Conservation (phyloP, 23 tunicate species). For the Ciona savignyi region DNA sequence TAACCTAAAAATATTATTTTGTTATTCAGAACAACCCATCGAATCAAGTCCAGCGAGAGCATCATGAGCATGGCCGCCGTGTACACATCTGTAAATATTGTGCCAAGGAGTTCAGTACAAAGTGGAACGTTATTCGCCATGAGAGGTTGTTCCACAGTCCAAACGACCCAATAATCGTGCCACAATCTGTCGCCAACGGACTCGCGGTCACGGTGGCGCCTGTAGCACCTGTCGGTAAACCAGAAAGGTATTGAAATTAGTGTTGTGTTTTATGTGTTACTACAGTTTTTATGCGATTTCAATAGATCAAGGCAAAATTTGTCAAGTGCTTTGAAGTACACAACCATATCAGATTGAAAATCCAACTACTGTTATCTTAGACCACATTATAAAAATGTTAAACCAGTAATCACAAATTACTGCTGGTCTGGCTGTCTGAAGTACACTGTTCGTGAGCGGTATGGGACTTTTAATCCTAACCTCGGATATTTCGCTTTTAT, state of each 20-base stretch:
- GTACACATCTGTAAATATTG: slow-evolving; percentile 88
- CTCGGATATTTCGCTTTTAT: no score
- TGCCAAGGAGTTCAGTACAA: slow-evolving; percentile 86
- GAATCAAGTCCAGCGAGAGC: not conserved
- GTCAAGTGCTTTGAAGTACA: not conserved
- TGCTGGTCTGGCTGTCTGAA: no score
- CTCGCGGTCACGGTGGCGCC: not conserved
- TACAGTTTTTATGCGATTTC: no score
- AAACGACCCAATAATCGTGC: slow-evolving; percentile 63
- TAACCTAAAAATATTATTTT: no score
- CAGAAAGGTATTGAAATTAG: slow-evolving; percentile 94
- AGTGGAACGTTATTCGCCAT: slow-evolving; percentile 91
- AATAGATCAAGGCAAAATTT: not conserved
- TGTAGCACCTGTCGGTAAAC: slow-evolving; percentile 51
- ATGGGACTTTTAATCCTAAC: no score
- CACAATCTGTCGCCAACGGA: slow-evolving; percentile 41
- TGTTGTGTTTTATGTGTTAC: no score
- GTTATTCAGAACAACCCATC: not conserved
- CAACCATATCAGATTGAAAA: not conserved
- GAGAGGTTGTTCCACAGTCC: slow-evolving; percentile 60
- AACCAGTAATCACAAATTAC: no score
- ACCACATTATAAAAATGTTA: not conserved
- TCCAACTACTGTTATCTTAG: not conserved
- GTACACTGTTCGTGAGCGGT: no score
- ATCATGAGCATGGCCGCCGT: slow-evolving; percentile 21